These are phyloP conservation scores for Ligdia adustata DNA, from an alignment of 2,888 invertebrate species.

Conservation along the genomic window DNA sequence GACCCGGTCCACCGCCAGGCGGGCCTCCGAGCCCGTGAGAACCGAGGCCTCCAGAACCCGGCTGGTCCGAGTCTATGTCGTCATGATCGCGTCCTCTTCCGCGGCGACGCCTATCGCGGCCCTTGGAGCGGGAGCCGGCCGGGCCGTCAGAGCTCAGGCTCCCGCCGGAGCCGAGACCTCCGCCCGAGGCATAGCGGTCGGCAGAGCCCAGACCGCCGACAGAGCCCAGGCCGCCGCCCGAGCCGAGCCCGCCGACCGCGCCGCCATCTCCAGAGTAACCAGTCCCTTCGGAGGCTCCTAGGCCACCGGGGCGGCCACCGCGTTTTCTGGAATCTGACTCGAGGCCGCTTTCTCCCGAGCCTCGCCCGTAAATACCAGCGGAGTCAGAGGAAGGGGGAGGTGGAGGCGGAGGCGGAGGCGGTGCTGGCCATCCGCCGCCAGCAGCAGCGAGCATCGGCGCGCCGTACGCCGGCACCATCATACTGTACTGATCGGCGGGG, in stretches of 20 bases:
- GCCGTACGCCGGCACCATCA: slow-evolving; percentile 64
- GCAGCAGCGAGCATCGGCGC: slow-evolving; percentile 49
- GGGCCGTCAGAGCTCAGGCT: slow-evolving; percentile 39
- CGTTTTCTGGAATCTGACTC: slow-evolving; percentile 80
- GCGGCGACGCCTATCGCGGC: slow-evolving; percentile 71
- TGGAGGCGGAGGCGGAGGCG: slow-evolving; percentile 70
- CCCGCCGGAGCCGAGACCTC: slow-evolving; percentile 42
- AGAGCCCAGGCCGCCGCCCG: slow-evolving; percentile 41
- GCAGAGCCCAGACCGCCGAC: slow-evolving; percentile 36
- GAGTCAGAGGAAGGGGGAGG: slow-evolving; percentile 63
- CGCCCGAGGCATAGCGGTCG: slow-evolving; percentile 44
- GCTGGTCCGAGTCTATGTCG: slow-evolving; percentile 53
- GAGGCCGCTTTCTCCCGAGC: slow-evolving; percentile 69
- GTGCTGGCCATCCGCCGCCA: slow-evolving; percentile 61
- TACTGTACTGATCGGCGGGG: slow-evolving; percentile 70
- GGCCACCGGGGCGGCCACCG: slow-evolving; percentile 52
- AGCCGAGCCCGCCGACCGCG: slow-evolving; percentile 39
- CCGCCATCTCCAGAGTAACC: slow-evolving; percentile 45
- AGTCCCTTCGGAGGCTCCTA: slow-evolving; percentile 40
- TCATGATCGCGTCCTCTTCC: slow-evolving; percentile 72
- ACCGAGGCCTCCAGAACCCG: slow-evolving; percentile 58
- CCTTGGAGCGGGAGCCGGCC: slow-evolving; percentile 52
- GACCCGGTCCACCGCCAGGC: slow-evolving; percentile 57
- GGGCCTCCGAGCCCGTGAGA: slow-evolving; percentile 52
- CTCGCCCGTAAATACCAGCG: slow-evolving; percentile 62